Evolutionary conservation across 1,140 invertebrate genomes (phyloP), one percentile per base, ranked within the genome.

Genomic region (Neodiprion pinetum): DNA sequence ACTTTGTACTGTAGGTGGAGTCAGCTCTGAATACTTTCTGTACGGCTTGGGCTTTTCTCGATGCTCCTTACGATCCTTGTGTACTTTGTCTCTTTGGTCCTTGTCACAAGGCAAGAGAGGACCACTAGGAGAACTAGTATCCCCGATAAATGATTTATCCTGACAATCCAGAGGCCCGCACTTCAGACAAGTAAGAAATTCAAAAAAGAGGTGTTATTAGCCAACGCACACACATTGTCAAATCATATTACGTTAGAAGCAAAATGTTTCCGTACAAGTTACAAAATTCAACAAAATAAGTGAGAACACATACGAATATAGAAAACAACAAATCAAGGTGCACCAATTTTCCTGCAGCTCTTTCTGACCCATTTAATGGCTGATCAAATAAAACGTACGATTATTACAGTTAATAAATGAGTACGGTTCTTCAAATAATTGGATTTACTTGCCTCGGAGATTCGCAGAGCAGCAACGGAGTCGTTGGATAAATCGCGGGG

Each of bases 401-500:
- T 40, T 40, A 40, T 40, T 40, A 40, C 2, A 40, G 28, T 3
- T 40, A 2, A 40, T 40, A 40, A 2, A 40, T 40, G 28, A 40
- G 28, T 5, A 4, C 5, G 28, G 28, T 40, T 40, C 28, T 40
- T 40, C 28, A 40, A 40, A 5, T 40, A 40, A 5, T 40, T 40
- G 28, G 28, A 40, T 40, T 40, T 5, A 2, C 28, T 81, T 82
- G 90, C 89, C 83, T 90, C 86, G 75, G 86, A 84, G 71, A 90
- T 84, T 73, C 83, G 82, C 48, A 89, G 82, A 73, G 88, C 79
- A 76, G 88, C 84, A 72, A 91, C 83, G 78, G 87, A 89, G 73
- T 90, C 87, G 75, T 84, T 86, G 48, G 89, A 89, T 73, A 90
- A 81, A 82, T 91, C 88, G 70, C 86, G 84, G 69, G 88, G 87